These are phyloP conservation scores for Picathartes gymnocephalus DNA, from an alignment of 2,113 vertebrate genomes.

Conservation along the genomic window DNA sequence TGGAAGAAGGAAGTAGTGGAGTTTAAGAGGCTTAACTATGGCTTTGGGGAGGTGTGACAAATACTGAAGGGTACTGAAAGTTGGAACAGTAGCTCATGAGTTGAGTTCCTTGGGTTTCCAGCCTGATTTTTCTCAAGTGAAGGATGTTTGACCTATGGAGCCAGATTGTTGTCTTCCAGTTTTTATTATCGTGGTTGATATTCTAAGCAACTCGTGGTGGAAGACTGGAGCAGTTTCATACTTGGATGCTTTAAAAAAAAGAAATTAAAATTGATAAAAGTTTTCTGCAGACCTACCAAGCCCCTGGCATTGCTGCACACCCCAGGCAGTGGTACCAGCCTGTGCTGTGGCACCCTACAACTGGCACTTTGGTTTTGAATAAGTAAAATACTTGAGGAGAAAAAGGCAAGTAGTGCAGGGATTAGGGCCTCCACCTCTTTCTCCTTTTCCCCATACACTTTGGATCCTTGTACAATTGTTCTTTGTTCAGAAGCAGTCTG, in stretches of 20 bases:
- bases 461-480: background rate
- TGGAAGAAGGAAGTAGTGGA: background rate
- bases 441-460: background rate
- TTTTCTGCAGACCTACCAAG: background rate
- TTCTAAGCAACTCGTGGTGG: background rate
- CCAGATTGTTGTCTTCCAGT: background rate
- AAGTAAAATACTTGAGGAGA: background rate
- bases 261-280: background rate
- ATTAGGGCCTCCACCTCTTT: background rate
- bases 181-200: background rate
- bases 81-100: background rate
- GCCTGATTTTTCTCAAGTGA: accelerated
- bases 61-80: background rate
- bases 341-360: background rate
- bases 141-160: background rate
- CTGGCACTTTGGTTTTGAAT: accelerated
- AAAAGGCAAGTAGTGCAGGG: background rate
- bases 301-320: too few species aligned
- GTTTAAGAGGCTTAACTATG: background rate
- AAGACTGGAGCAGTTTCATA: background rate
- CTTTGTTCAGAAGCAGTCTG: background rate
- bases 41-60: background rate
- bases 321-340: background rate
- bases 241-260: background rate
- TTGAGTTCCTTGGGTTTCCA: background rate